Conservation (phyloP, 1,140 invertebrate genomes). For the Papilio helenus region DNA sequence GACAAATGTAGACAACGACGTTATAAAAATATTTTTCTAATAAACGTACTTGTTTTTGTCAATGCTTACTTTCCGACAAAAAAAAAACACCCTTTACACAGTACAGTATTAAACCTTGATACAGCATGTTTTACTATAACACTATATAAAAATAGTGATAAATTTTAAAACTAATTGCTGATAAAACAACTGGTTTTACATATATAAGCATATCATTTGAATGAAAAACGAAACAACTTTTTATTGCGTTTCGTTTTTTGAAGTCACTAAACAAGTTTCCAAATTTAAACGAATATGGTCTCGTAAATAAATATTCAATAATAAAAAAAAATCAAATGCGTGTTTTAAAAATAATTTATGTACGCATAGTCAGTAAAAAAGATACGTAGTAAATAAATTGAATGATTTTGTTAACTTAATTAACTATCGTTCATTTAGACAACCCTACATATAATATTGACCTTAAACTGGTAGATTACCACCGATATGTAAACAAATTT, state of each 20-base stretch:
- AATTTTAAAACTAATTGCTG: neutral
- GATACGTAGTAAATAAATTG: neutral
- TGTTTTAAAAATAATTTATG: neutral
- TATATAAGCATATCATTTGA: neutral
- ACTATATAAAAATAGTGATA: too few relatives aligned
- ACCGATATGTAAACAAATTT: too few relatives aligned
- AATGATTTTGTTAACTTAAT: too few relatives aligned
- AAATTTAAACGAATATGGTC: neutral
- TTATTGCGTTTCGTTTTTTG: neutral
- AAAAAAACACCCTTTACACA: too few relatives aligned
- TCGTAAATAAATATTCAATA: neutral
- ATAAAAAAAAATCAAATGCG: neutral
- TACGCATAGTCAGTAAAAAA: neutral
- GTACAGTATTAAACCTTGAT: too few relatives aligned
- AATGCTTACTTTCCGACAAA: neutral
- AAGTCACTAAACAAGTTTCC: neutral
- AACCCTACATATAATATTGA: too few relatives aligned
- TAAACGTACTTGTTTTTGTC: neutral
- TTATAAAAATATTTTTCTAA: neutral
- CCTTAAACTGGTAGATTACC: too few relatives aligned
- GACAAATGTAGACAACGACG: neutral
- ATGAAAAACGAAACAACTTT: neutral
- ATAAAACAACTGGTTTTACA: neutral
- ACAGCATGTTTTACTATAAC: too few relatives aligned
- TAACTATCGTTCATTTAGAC: too few relatives aligned